phyloP scores from a whole-genome alignment of 2,797 vertebrate genomes.

The Perodicticus potto region DNA sequence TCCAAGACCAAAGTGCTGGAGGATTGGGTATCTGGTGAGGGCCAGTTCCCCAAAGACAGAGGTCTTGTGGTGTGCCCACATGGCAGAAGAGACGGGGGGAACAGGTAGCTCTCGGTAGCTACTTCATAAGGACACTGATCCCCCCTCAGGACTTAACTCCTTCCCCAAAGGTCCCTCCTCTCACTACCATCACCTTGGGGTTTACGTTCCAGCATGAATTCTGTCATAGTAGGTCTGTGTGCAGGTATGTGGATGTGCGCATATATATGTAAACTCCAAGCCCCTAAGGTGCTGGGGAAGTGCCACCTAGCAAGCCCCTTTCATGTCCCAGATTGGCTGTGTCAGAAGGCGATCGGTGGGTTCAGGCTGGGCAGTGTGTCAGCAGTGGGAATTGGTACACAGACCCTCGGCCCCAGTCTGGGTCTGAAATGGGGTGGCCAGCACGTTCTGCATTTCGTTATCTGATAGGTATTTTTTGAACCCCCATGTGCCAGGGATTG shows the following conservation, averaged over 20 bases:
- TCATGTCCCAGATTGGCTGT: fast-evolving
- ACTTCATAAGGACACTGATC: background rate
- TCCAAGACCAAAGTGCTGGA: background rate
- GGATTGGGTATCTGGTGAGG: background rate
- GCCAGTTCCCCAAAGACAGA: background rate
- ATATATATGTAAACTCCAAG: background rate
- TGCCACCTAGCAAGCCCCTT: background rate
- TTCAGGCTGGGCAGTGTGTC: background rate
- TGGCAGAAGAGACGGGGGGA: background rate
- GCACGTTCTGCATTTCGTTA: background rate
- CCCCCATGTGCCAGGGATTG: background rate
- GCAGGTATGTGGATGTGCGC: background rate
- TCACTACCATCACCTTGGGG: background rate
- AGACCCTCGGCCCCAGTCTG: background rate
- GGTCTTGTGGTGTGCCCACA: background rate
- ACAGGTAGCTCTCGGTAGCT: background rate
- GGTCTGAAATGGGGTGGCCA: background rate
- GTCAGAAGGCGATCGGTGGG: background rate
- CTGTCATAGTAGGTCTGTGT: background rate
- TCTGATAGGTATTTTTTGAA: background rate
- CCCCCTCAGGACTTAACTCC: background rate
- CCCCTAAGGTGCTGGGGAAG: background rate
- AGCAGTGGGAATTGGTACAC: background rate
- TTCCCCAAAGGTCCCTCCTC: background rate
- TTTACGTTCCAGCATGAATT: background rate